Base-by-base conservation (phyloP, 2,113 vertebrate species). In the Pteropus alecto region DNA sequence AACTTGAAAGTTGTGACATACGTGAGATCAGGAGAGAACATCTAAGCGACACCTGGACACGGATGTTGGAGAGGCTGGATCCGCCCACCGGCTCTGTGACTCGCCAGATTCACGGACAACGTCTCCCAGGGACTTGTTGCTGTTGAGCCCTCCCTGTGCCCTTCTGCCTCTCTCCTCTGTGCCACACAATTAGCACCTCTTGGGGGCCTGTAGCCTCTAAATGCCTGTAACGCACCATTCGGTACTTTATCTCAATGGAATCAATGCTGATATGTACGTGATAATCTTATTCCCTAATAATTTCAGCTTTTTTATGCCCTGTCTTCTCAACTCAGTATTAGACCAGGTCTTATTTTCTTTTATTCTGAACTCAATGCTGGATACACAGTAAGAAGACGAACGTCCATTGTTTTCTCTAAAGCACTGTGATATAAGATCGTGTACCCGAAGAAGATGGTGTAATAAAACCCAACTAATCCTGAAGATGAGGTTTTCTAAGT, bases 301-400 rank as follows among this genome's bases (percentile, higher is more conserved):
- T 85, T 93, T 61, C 67, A 87, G 48, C 74, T 35, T 85, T 83
- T 46, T 78, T 79, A 74, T 33, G 33, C 21, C 48, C 70, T 90
- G 70, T 83, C 79, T 93, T 24, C 33, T 95, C 76, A 46, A 35
- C 30, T 81, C 65, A 60, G 35, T 43, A 87, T 77, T 9, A 74
- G 18, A 35, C 35, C 0, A 0, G 30, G 7, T 46, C 46, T 89
- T 94, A 38, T 28, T 81, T 92, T 77, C 58, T 78, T 87, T 83
- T 24, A 18, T 83, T 90, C 54, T 63, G 79, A 87, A 43, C 61
- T 87, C 74, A 54, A 28, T 3, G 18, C 41, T 15, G 38, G 67
- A 46, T 24, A 38, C 26, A 54, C 0, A 51, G 7, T 28, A 82
- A 65, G 73, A n/a, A 93, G 83, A 77, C 11, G 54, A 73, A 81